Conservation (phyloP, 2,113 vertebrate species). For the Murina feae region DNA sequence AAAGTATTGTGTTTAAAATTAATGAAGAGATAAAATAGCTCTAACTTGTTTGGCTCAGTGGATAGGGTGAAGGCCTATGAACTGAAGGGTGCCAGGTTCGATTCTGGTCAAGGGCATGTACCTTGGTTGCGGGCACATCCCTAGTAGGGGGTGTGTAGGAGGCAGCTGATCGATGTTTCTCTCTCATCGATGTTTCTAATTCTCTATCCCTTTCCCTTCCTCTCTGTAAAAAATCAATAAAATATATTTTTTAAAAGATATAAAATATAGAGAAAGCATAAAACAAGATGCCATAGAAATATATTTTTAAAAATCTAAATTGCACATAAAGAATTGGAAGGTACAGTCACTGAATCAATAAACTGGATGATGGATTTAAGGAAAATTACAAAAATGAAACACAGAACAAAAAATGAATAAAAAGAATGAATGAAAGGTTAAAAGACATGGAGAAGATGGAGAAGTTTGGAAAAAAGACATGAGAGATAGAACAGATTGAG, state of each 20-base stretch:
- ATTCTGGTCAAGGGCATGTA: too few relatives aligned
- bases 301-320: background rate
- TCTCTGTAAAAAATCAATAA: too few relatives aligned
- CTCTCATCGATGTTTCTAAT: too few relatives aligned
- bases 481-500: background rate
- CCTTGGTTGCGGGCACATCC: too few relatives aligned
- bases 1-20: background rate
- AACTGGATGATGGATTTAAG: background rate
- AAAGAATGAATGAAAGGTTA: background rate
- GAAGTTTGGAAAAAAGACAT: background rate
- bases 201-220: too few relatives aligned
- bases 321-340: background rate
- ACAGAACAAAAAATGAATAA: background rate
- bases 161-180: too few relatives aligned
- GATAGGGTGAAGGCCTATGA: too few relatives aligned
- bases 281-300: background rate
- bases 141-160: too few relatives aligned
- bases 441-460: background rate
- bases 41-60: too few relatives aligned
- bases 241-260: too few relatives aligned
- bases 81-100: too few relatives aligned
- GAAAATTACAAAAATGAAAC: background rate
- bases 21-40: conserved; percentile 22
- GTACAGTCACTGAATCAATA: background rate
- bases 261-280: background rate